Base-by-base conservation (phyloP, 2,888 invertebrate genomes). In the Parnassius orleans region DNA sequence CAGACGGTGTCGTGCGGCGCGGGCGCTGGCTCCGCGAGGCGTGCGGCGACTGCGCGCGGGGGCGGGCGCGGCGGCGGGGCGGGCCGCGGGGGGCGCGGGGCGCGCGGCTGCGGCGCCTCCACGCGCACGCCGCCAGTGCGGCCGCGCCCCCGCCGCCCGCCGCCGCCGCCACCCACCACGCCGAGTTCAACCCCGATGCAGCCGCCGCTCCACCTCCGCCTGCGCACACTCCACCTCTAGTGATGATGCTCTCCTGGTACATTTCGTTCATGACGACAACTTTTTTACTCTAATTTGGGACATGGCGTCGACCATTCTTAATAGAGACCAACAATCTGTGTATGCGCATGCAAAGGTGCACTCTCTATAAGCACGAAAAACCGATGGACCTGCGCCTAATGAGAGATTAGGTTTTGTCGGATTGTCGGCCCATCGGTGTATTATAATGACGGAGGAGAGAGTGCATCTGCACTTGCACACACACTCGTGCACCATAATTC, bases 1-100 rank as follows among this genome's bases (percentile, higher is more conserved):
- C 88, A 90, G 79, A 90, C 90, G 72, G 87, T 85, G 84, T 89
- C 86, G 63, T 79, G 80, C 2, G 79, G 80, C 60, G 74, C 72
- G 66, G 71, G 71, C 54, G 54, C 71, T 81, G 84, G 79, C 76
- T 77, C 82, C 76, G 81, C 84, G 69, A 82, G 86, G 67, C 83
- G 81, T 63, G 86, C 84, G 72, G 86, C 90, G 78, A 85, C 82
- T 73, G 87, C 78, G 78, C 83, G 84, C 75, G 88, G 86, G 70
- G 82, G 90, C 77, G 84, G 90, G 73, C 83, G 80, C 75, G 86
- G 90, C 73, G 80, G 87, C 71, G 81, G 92, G 69, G 71, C 15
- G 70, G 73, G 10, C 78, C 70, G 54, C 70, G 78, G 10, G 69
- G 73, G 11, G 77, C 71, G 54, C 71, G 78, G 63, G 84, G 79